Conservation (phyloP, 2,888 invertebrate species). For the Monopis laevigella region DNA sequence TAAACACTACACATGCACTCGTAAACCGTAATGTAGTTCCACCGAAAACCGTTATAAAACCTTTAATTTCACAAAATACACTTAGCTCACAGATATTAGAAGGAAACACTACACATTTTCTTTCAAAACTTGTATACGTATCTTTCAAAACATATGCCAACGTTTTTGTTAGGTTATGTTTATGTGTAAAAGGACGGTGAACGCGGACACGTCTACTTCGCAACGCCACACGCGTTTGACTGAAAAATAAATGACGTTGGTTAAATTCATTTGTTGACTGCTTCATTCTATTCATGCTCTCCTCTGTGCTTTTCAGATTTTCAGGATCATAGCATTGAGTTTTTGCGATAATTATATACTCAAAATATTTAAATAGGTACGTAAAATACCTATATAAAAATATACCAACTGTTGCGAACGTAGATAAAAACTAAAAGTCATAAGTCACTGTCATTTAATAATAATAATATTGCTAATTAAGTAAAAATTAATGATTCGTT, state of each 20-base stretch:
- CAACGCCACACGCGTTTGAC: background rate
- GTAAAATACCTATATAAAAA: no score
- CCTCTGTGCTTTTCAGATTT: no score
- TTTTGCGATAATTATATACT: no score
- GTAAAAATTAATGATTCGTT: no score
- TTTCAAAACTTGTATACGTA: background rate
- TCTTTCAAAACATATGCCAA: background rate
- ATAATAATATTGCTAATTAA: no score
- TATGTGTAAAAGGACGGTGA: background rate
- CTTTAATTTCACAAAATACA: background rate
- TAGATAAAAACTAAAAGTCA: no score
- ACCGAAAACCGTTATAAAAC: constrained; percentile 7
- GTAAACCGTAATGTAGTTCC: constrained; percentile 1
- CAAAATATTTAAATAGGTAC: no score
- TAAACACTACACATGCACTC: constrained; percentile 41
- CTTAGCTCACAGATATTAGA: background rate
- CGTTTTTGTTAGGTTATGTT: constrained; percentile 5
- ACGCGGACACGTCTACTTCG: background rate
- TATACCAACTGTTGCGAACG: no score
- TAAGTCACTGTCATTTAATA: no score
- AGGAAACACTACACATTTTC: background rate
- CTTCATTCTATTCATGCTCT: no score
- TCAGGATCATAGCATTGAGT: no score
- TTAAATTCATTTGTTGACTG: no score
- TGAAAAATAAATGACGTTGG: constrained; percentile 5